Base-by-base conservation (phyloP, 2,888 invertebrate species). In the Oconnorella tubifera region DNA sequence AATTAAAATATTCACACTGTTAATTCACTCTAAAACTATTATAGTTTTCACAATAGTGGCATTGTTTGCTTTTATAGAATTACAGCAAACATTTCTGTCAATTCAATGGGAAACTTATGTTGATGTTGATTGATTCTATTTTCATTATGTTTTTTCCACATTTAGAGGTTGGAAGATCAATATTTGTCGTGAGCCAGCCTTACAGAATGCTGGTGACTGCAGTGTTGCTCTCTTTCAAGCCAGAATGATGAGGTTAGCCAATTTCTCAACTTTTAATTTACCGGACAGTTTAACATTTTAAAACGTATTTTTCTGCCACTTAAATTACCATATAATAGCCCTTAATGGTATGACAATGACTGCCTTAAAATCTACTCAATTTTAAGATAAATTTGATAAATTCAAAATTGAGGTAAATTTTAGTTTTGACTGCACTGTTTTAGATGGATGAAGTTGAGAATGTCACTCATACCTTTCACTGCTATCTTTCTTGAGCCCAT, bases 371-470 rank as follows among this genome's bases (percentile, higher is more conserved):
- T n/a, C n/a, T n/a, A n/a, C n/a, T n/a, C n/a, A n/a, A n/a, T n/a
- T n/a, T n/a, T n/a, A n/a, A n/a, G n/a, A n/a, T n/a, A n/a, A n/a
- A n/a, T n/a, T n/a, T n/a, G n/a, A n/a, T n/a, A n/a, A n/a, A n/a
- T n/a, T n/a, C n/a, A n/a, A n/a, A n/a, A n/a, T n/a, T n/a, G n/a
- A n/a, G n/a, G n/a, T n/a, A n/a, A n/a, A n/a, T n/a, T n/a, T n/a
- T n/a, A n/a, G 10, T 40, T 40, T 40, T 19, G 10, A 14, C 40
- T 40, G 40, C 19, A 19, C 10, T 19, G 40, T 19, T 40, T 19
- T 75, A 87, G 98, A 74, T 99, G 99, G 99, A 91, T 94, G 62
- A 93, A 97, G 79, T 85, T 99, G 56, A 86, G 99, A 60, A 89
- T 93, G 67, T 94, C 97, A 19, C 97, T 99, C 94, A 86, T 97